phyloP scores from a whole-genome alignment of 2,113 vertebrate species.

The Entomyzon cyanotis region DNA sequence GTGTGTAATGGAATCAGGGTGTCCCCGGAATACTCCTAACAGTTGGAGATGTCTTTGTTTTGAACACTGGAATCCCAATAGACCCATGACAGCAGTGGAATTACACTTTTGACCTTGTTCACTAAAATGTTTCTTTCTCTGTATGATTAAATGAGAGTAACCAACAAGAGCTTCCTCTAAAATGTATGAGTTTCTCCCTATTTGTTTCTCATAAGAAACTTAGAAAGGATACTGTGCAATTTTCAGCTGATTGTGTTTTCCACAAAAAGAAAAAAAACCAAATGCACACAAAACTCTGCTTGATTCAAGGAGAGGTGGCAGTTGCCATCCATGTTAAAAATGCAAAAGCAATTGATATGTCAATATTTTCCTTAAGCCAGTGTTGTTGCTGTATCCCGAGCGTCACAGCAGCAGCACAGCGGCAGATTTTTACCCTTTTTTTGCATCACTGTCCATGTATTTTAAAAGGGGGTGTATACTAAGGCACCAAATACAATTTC shows the following conservation, averaged over 20 bases:
- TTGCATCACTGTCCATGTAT: neutral
- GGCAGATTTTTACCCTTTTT: neutral
- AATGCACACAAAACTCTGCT: neutral
- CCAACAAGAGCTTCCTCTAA: neutral
- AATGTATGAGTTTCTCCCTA: neutral
- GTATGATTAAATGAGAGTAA: conserved; percentile 39
- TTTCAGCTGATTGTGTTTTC: neutral
- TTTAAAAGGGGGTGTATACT: neutral
- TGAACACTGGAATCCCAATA: conserved; percentile 20
- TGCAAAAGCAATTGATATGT: neutral
- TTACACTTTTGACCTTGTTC: conserved; percentile 51
- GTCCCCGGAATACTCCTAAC: conserved; percentile 58
- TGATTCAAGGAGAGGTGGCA: neutral
- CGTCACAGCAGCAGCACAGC: neutral
- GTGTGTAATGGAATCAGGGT: conserved; percentile 68
- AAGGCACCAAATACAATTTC: neutral
- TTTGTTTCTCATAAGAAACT: neutral
- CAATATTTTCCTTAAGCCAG: neutral
- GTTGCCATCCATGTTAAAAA: conserved; percentile 6
- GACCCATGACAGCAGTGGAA: conserved; percentile 38
- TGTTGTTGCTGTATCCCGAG: neutral
- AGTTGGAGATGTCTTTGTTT: conserved; percentile 51
- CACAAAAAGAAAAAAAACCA: neutral
- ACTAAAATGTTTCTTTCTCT: conserved; percentile 51
- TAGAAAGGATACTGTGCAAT: neutral